Evolutionary conservation across 64 coral and sea anemone species (phyloP), one percentile per base, ranked within the genome.

Genomic region (Trachythela sp.): DNA sequence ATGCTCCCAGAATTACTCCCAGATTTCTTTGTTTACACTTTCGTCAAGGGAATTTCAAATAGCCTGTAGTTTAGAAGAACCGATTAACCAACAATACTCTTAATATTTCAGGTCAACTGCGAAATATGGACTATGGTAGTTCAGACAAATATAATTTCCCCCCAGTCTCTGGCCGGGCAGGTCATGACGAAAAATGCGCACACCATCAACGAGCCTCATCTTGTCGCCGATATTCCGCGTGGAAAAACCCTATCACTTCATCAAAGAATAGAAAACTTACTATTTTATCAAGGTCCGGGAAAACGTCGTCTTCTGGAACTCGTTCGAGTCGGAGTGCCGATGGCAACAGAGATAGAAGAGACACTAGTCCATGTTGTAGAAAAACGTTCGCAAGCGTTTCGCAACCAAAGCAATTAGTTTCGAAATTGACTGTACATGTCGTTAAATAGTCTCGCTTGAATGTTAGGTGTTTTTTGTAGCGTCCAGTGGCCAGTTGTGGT

Each of bases 391-490:
- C 75, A 36, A 80, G 15, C 33, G 75, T 80, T 80, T 30, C 37
- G 13, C 31, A 80, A 30, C 75, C 75, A 80, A 80, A 80, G 35
- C 75, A 80, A 80, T 29, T 80, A 39, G 33, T 37, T 80, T 80
- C 75, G 1, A 64, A 64, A 64, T 64, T 64, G 20, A 22, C 56
- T 20, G 26, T 64, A 6, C 20, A 64, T 64, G 56, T 27, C 24
- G 24, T 64, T 18, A 64, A 64, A 64, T 64, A 64, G 56, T 20
- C 1, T 1, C 8, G n/a, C n/a, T n/a, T n/a, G 8, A 52, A 52
- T 1, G 13, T 52, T 52, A 52, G 8, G 1, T 20, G 13, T 52
- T 11, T 64, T 64, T 64, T 20, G 56, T 64, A 52, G 9, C 49
- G 13, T 8, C 20, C 8, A 20, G 24, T 5, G 56, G 1, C 22